Base-by-base conservation (phyloP, 2,113 vertebrate genomes). In the Saguinus imperator region DNA sequence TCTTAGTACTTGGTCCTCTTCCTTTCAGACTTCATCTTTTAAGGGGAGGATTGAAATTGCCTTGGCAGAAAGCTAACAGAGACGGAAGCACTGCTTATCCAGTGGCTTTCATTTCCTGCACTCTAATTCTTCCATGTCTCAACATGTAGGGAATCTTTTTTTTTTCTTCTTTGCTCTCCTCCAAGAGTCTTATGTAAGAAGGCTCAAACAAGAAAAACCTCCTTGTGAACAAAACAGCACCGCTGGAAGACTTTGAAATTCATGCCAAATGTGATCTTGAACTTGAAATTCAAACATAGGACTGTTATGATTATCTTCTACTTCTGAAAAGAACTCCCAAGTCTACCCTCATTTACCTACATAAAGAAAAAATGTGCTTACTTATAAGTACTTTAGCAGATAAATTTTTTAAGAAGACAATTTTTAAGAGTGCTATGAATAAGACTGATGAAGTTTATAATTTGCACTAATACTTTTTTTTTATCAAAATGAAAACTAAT, bases 171-270 rank as follows among this genome's bases (percentile, higher is more conserved):
- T 82, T 80, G 80, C 45, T 73, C n/a, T 89, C 0, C 2, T 94
- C 57, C 89, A 58, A 95, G 91, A 89, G 45, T 97, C 84, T 98
- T 1, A 27, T 37, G 79, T 86, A 97, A 94, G 96, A 95, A 82
- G 96, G 35, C 75, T 88, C 89, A 95, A 96, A 98, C 97, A 93
- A 97, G 98, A 98, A 98, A 95, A 98, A 97, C 94, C 45, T 92
- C 88, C 72, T 64, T 97, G 88, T 80, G 97, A 98, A 96, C 91
- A 96, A 81, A 97, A 97, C 95, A 94, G 77, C 80, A 75, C 66
- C 70, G 76, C 82, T 95, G 87, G 76, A 95, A 92, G 97, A 73
- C 76, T 98, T 96, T 96, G 87, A 96, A 94, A 96, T 91, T 66
- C 80, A 55, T 75, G 96, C 96, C 93, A 97, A 40, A 79, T 73